phyloP scores from a whole-genome alignment of 2,888 invertebrate genomes.

The Ophion slaviceki region DNA sequence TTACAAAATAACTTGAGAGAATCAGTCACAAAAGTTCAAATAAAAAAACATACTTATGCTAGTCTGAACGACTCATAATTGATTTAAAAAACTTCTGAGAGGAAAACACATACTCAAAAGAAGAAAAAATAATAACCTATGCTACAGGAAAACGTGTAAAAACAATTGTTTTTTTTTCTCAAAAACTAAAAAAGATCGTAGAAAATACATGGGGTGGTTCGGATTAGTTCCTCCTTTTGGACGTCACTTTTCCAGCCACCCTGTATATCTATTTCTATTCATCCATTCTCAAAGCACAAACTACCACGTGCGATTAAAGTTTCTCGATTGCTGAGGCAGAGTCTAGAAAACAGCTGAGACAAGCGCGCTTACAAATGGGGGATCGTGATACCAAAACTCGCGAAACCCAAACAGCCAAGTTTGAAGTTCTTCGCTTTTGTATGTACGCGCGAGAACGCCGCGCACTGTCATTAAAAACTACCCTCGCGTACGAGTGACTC shows the following conservation, averaged over 20 bases:
- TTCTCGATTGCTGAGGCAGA: conserved; percentile 34
- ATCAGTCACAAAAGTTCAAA: too few species aligned
- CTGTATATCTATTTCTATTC: neutral
- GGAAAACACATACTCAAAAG: too few species aligned
- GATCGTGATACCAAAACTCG: conserved; percentile 16
- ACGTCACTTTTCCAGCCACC: neutral
- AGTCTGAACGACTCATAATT: too few species aligned
- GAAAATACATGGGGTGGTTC: too few species aligned
- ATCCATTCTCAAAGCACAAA: neutral
- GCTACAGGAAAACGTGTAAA: too few species aligned
- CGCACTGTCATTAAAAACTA: neutral
- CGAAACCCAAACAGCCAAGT: conserved; percentile 20
- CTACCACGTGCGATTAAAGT: conserved; percentile 48
- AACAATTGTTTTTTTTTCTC: too few species aligned
- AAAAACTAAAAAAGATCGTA: too few species aligned
- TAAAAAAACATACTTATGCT: too few species aligned
- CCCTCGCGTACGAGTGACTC: neutral
- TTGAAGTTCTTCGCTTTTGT: neutral
- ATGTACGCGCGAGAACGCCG: neutral
- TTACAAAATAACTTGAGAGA: too few species aligned
- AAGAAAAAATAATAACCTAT: too few species aligned
- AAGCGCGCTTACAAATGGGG: conserved; percentile 9
- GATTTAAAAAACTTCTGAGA: too few species aligned
- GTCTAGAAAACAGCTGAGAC: conserved; percentile 27
- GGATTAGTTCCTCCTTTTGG: too few species aligned